Evolutionary conservation across 2,888 invertebrate genomes (phyloP), one percentile per base, ranked within the genome.

Genomic region (Microplitis manilae): DNA sequence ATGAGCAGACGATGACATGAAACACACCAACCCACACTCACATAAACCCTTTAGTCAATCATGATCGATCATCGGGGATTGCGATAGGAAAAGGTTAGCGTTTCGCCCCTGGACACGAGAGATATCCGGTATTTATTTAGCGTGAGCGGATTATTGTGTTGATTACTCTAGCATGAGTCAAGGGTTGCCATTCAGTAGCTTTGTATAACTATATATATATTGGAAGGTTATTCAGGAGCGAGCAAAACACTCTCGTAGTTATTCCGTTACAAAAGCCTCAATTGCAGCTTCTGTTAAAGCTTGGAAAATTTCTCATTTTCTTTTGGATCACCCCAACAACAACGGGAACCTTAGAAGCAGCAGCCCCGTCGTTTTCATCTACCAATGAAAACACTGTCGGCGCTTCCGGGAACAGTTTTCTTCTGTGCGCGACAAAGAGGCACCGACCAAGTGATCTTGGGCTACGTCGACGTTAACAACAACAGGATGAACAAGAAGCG

Each of bases 121-220:
- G 74, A 80, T 81, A 80, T 82, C 81, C 81, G 83, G 81, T 88
- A 86, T 88, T 89, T 88, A 87, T 87, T 88, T 86, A 86, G 85
- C 86, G 85, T 86, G 86, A 85, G 84, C 85, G 87, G 88, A 89
- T 89, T 88, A 89, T 87, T 85, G 86, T 84, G 86, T 89, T 79
- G 87, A 88, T 89, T 89, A 86, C 85, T 86, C 83, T 81, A 79
- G 79, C 80, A 75, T 68, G 74, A 82, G 77, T 79, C 77, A 76
- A 79, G 77, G 79, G 79, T 79, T 79, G 80, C 72, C 8, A 8
- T 65, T 65, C 15, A 17, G 20, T 62, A 4, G 15, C 6, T 62
- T 17, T 62, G 17, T 17, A 20, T 62, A 17, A 20, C 20, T 62
- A 9, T 64, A 64, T 64, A n/a, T 64, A 20, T 20, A 30, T 30